Conservation (phyloP, 2,888 invertebrate genomes). For the Gisinianus flammeolus region DNA sequence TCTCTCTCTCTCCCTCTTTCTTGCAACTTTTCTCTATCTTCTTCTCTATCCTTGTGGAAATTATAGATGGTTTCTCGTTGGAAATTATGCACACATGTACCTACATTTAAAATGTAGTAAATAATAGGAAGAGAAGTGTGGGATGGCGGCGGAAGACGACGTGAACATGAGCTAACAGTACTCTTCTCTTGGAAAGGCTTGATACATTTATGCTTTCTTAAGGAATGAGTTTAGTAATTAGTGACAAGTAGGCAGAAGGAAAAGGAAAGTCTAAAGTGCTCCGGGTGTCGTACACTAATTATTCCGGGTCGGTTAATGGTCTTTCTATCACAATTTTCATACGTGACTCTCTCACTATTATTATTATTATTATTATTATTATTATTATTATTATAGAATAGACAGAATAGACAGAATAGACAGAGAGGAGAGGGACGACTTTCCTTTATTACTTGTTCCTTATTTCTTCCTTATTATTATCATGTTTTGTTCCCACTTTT, state of each 20-base stretch:
- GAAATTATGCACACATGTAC: background rate
- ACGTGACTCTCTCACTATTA: conserved; percentile 32
- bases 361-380: conserved; percentile 6
- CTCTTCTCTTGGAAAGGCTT: conserved; percentile 19
- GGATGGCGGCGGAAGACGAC: conserved; percentile 5
- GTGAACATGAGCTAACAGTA: conserved; percentile 22
- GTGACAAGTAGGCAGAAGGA: conserved; percentile 45
- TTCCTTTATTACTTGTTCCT: too few species aligned
- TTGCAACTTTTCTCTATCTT: too few species aligned
- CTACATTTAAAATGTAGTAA: background rate
- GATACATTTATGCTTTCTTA: conserved; percentile 43
- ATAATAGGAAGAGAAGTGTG: background rate
- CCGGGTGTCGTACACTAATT: conserved; percentile 49
- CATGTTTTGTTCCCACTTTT: too few species aligned
- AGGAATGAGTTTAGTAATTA: conserved; percentile 49
- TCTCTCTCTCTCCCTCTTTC: too few species aligned
- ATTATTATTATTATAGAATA: background rate
- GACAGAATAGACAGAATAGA: background rate
- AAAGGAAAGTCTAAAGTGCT: conserved; percentile 47
- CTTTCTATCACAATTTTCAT: conserved; percentile 48
- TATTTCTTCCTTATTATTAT: too few species aligned
- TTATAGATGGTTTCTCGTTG: background rate
- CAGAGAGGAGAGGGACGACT: background rate
- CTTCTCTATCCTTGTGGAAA: background rate
- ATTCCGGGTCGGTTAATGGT: conserved; percentile 48